Conservation (phyloP, 1,140 invertebrate species). For the Drosophila kurseongensis region DNA sequence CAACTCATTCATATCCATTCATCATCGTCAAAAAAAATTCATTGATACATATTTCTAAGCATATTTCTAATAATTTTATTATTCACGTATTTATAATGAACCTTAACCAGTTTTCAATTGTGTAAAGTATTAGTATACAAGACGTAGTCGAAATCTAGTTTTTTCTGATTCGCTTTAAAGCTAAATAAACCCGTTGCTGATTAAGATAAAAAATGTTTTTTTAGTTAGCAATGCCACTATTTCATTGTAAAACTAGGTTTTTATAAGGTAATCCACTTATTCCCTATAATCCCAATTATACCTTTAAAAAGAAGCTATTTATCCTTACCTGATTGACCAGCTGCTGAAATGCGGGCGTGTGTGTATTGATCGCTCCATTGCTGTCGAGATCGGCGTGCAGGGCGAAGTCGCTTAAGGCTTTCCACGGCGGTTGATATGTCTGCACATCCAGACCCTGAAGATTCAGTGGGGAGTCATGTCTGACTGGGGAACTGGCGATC, state of each 20-base stretch:
- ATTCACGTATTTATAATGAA: not conserved
- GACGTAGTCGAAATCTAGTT: not conserved
- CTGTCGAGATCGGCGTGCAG: slow-evolving; percentile 96
- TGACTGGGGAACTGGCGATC: slow-evolving; percentile 97
- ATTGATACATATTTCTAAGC: not conserved
- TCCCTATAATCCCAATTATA: too few relatives aligned
- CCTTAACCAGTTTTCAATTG: slow-evolving; percentile 1
- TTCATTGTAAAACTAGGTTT: too few relatives aligned
- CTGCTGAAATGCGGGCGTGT: slow-evolving; percentile 96
- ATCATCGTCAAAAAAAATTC: not conserved
- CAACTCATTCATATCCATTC: not conserved
- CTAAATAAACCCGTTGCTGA: not conserved
- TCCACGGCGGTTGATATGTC: slow-evolving; percentile 98
- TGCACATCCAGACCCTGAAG: slow-evolving; percentile 95
- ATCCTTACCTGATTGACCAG: slow-evolving; percentile 94
- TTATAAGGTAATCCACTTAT: too few relatives aligned
- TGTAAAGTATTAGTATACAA: not conserved
- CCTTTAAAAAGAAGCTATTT: too few relatives aligned
- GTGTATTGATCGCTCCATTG: slow-evolving; percentile 89
- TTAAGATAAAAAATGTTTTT: not conserved
- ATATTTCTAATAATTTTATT: not conserved
- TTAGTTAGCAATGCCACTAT: too few relatives aligned
- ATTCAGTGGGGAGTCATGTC: slow-evolving; percentile 95
- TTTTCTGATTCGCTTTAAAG: not conserved
- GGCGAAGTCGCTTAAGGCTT: slow-evolving; percentile 97